phyloP scores from a whole-genome alignment of 1,140 invertebrate genomes.

The Meloidogyne exigua region DNA sequence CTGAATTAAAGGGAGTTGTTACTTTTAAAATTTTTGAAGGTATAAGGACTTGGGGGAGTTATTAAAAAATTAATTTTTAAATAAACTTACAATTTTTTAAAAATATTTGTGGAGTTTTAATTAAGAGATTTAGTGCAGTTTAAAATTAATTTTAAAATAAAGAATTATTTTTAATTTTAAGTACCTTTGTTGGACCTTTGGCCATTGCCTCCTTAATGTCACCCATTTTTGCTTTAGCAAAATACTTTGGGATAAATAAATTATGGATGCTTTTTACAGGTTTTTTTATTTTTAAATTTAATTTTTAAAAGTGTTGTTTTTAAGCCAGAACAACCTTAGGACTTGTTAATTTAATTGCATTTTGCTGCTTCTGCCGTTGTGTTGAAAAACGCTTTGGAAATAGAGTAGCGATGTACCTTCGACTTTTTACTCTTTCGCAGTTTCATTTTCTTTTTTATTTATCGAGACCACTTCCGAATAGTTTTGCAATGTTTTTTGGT shows the following conservation, averaged over 20 bases:
- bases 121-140: no score
- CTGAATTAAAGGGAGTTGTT: no score
- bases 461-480: slow-evolving; percentile 89
- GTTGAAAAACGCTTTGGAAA: slow-evolving; percentile 77
- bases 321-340: slow-evolving; percentile 80
- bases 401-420: slow-evolving; percentile 78
- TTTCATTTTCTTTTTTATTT: slow-evolving; percentile 98
- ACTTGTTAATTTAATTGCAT: slow-evolving; percentile 73
- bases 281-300: slow-evolving; percentile 67
- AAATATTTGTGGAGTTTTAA: no score
- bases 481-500: slow-evolving; percentile 87
- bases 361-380: slow-evolving; percentile 74
- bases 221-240: slow-evolving; percentile 74
- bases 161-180: neutral
- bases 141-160: no score
- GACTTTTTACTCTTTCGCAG: slow-evolving; percentile 81
- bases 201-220: slow-evolving; percentile 76
- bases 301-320: slow-evolving; percentile 34
- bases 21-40: no score
- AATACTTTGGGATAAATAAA: slow-evolving; percentile 76
- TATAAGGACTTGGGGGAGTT: no score
- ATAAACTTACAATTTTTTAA: no score
- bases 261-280: slow-evolving; percentile 86
- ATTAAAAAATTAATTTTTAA: no score
- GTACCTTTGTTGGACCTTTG: slow-evolving; percentile 87